Evolutionary conservation across 2,113 vertebrate genomes (phyloP).

Genomic region (Spea bombifrons): DNA sequence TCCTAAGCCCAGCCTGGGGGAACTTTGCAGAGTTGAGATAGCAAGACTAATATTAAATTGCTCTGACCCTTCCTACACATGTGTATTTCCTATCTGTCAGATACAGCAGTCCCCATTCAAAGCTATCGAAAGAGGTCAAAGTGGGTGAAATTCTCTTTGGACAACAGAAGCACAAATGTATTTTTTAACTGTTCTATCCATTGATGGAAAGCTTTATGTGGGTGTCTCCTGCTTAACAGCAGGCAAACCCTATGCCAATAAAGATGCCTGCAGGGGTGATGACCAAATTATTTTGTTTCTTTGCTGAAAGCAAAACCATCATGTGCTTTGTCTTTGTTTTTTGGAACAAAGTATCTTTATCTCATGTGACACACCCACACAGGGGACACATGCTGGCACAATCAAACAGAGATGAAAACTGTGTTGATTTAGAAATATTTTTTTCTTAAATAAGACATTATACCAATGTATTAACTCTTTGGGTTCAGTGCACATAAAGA

Average conservation of each 20-base stretch:
- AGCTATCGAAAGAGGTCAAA: conserved; percentile 12
- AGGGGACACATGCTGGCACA: conserved; percentile 32
- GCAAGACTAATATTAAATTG: conserved; percentile 31
- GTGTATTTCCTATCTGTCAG: conserved; percentile 22
- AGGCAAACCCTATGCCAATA: background rate
- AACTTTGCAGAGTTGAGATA: conserved; percentile 41
- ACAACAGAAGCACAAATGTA: background rate
- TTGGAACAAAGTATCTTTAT: conserved; percentile 32
- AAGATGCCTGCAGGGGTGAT: conserved; percentile 4
- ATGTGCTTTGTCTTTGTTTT: conserved; percentile 24
- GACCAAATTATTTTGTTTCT: conserved; percentile 12
- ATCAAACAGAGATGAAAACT: conserved; percentile 13
- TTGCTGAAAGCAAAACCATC: conserved; percentile 23
- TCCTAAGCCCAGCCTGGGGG: conserved; percentile 42
- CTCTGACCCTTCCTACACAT: background rate
- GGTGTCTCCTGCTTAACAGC: conserved; percentile 11
- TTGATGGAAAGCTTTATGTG: background rate
- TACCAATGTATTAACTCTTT: conserved; percentile 4
- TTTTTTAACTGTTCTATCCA: background rate
- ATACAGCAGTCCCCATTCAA: conserved; percentile 19
- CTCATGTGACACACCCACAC: conserved; percentile 38
- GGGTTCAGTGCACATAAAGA: background rate
- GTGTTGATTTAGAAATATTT: background rate
- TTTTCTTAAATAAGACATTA: background rate
- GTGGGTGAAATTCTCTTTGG: conserved; percentile 11